These are phyloP conservation scores for Acipenser transmontanus DNA, from an alignment of 2,797 vertebrate genomes.

Conservation along the genomic window DNA sequence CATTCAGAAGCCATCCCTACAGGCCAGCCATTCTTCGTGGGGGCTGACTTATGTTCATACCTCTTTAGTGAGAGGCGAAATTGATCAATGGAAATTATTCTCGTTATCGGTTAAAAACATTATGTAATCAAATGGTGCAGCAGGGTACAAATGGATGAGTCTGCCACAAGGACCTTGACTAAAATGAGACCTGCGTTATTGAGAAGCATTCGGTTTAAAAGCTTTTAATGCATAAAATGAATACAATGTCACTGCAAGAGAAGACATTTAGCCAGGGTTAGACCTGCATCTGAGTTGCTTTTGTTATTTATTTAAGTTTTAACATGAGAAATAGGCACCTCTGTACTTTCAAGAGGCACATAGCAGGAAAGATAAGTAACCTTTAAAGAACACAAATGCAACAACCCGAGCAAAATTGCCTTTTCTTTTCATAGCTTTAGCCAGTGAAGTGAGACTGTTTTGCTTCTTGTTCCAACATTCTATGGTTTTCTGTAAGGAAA, in stretches of 20 bases:
- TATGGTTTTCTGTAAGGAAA: too few species aligned
- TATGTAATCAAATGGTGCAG: neutral
- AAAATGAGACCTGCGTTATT: neutral
- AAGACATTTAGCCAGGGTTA: neutral
- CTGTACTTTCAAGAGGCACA: too few species aligned
- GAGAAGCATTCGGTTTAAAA: neutral
- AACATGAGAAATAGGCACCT: too few species aligned
- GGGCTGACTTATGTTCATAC: neutral
- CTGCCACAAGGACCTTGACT: neutral
- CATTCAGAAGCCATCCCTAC: neutral
- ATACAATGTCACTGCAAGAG: neutral
- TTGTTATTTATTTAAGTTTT: too few species aligned
- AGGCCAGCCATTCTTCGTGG: neutral
- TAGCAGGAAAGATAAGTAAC: too few species aligned
- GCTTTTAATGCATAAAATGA: slow-evolving; percentile 1
- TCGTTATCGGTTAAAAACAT: neutral
- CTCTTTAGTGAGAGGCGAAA: neutral
- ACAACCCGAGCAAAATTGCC: too few species aligned
- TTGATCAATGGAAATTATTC: neutral
- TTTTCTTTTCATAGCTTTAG: too few species aligned
- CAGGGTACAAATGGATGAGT: neutral
- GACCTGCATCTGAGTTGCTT: too few species aligned
- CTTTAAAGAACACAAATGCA: too few species aligned
- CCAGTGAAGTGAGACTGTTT: too few species aligned
- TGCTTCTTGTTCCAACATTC: too few species aligned